Evolutionary conservation across 2,888 invertebrate genomes (phyloP).

Genomic region (Nudaria mundana): DNA sequence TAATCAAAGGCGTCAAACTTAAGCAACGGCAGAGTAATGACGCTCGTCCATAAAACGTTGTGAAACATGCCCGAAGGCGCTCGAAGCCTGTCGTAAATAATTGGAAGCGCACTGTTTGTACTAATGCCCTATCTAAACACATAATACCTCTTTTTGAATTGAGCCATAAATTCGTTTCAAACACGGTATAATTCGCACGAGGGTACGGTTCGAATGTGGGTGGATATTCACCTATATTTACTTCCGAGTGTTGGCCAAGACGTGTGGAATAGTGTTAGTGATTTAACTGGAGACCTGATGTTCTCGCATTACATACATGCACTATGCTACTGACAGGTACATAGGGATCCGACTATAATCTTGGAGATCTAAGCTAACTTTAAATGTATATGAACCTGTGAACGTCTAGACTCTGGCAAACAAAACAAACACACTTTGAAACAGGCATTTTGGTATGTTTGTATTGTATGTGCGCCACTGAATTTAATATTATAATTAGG

Average conservation of each 20-base stretch:
- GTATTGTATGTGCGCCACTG: too few relatives aligned
- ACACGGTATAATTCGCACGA: slow-evolving; percentile 31
- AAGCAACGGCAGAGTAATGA: slow-evolving; percentile 48
- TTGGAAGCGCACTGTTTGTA: slow-evolving; percentile 66
- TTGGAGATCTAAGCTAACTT: too few relatives aligned
- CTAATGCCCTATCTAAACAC: slow-evolving; percentile 62
- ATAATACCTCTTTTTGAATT: slow-evolving; percentile 63
- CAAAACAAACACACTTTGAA: too few relatives aligned
- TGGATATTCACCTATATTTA: slow-evolving; percentile 33
- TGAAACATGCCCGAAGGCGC: slow-evolving; percentile 53
- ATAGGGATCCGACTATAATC: too few relatives aligned
- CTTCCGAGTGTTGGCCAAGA: background rate
- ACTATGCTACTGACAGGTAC: too few relatives aligned
- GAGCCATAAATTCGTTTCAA: slow-evolving; percentile 60
- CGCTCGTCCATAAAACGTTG: slow-evolving; percentile 51
- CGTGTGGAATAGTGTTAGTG: background rate
- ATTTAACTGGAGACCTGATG: too few relatives aligned
- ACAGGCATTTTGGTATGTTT: too few relatives aligned
- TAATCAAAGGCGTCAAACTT: slow-evolving; percentile 52
- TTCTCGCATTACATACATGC: too few relatives aligned
- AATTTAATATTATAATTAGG: too few relatives aligned
- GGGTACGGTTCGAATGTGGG: slow-evolving; percentile 41
- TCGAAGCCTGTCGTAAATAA: slow-evolving; percentile 59
- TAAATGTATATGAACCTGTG: too few relatives aligned
- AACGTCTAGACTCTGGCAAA: too few relatives aligned